Conservation (phyloP, 92 coral and sea anemone genomes). For the Paramuricea clavata region DNA sequence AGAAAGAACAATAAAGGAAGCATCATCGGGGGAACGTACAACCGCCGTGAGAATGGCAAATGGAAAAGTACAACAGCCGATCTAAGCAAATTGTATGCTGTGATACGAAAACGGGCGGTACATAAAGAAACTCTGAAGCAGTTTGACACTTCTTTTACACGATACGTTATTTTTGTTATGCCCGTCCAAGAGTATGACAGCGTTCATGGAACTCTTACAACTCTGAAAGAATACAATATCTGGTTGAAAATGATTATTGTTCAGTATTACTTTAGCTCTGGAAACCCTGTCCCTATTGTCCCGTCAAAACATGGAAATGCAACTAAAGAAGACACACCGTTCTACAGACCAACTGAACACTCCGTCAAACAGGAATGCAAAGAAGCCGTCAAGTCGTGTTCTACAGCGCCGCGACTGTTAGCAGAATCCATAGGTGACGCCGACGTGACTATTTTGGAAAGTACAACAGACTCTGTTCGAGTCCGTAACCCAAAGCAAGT, state of each 20-base stretch:
- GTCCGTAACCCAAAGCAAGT: slow-evolving; percentile 60
- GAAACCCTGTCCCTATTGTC: not conserved
- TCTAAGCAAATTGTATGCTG: slow-evolving; percentile 39
- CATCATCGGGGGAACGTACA: slow-evolving; percentile 39
- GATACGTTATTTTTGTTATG: slow-evolving; percentile 46
- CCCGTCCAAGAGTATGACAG: slow-evolving; percentile 54
- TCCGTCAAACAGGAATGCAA: slow-evolving; percentile 53
- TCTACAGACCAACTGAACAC: slow-evolving; percentile 52
- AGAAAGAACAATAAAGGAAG: slow-evolving; percentile 46
- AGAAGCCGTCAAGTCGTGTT: slow-evolving; percentile 32
- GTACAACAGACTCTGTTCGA: slow-evolving; percentile 12
- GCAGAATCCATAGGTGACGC: slow-evolving; percentile 50
- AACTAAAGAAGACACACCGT: slow-evolving; percentile 17
- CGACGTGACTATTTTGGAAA: slow-evolving; percentile 18
- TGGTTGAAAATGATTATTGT: slow-evolving; percentile 31
- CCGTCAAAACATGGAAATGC: slow-evolving; percentile 57
- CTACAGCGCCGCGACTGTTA: slow-evolving; percentile 54
- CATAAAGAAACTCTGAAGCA: slow-evolving; percentile 42
- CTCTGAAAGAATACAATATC: slow-evolving; percentile 44
- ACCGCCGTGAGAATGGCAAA: not conserved
- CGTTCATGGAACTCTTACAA: slow-evolving; percentile 50
- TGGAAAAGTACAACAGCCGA: slow-evolving; percentile 37
- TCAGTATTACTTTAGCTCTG: slow-evolving; percentile 47
- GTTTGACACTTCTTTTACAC: slow-evolving; percentile 43
- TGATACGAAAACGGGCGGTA: slow-evolving; percentile 44